Base-by-base conservation (phyloP, 1,140 invertebrate species). In the Theocolax elegans region DNA sequence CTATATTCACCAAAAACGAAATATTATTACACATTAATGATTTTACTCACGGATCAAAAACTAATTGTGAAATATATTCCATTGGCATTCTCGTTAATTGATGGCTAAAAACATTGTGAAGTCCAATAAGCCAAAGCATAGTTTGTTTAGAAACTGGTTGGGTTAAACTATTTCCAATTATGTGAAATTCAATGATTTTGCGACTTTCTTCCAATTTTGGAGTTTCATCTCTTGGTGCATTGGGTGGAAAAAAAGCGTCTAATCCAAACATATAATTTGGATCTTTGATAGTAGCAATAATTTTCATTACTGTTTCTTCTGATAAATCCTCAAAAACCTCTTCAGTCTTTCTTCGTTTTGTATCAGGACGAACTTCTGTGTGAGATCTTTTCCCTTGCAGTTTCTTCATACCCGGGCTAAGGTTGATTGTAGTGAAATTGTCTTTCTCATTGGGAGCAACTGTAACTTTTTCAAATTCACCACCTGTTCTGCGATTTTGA, bases 71-170 rank as follows among this genome's bases (percentile, higher is more conserved):
- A 69, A 99, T 98, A 79, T 99, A 99, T 84, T 99, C 96, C 76
- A 97, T 96, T 0, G 97, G 97, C 97, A 99, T 99, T 82, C 94
- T 90, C 0, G 98, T 96, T 59, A 99, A 85, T 79, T 99, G 97
- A 79, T 96, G 94, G 15, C 95, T 95, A 83, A 99, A 98, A 0
- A 99, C 93, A 86, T 97, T 97, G 81, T 98, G 96, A 0, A 99
- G 87, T 58, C 95, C 95, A 70, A 98, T 92, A 2, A 99, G 86
- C 95, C 95, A 97, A 2, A 96, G 86, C 89, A 97, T 95, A 0
- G 95, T 95, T 82, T 97, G 93, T 75, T 95, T 94, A 53, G 92
- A 90, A 1, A 97, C 95, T 13, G 92, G 90, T 71, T 93, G 90
- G 0, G 93, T 94, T 6, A 98, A 86, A 29, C 95, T 95, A 86